Base-by-base conservation (phyloP, 30 jellyfish, hydroid and myxozoan genomes). In the Morbakka virulenta region DNA sequence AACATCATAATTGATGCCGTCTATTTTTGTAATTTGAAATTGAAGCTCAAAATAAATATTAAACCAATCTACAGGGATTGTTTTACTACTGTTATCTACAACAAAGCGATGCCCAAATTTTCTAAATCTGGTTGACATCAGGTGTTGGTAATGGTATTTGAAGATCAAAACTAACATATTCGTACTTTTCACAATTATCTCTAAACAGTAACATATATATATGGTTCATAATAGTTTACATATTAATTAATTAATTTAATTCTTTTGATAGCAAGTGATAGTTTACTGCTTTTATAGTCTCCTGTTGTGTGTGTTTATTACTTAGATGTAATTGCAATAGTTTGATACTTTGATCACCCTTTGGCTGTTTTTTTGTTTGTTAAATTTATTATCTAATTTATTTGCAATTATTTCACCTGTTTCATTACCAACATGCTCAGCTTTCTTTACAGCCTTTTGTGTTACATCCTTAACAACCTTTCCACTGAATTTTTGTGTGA, bases 321-420 rank as follows among this genome's bases (percentile, higher is more conserved):
- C n/a, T n/a, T n/a, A n/a, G n/a, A n/a, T n/a, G n/a, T n/a, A n/a
- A n/a, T n/a, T n/a, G n/a, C 25, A 52, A 52, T 52, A 52, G 6
- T 52, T 52, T 3, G 21, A 52, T 52, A 32, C 21, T 52, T 52
- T n/a, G 69, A 20, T 52, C 69, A 52, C 69, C 69, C 21, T 52
- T 52, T n/a, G 3, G 4, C 14, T 3, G 69, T 32, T 52, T 4
- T 4, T 20, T 52, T 52, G 69, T 52, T 52, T 52, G 25, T n/a
- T n/a, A n/a, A n/a, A n/a, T n/a, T n/a, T n/a, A n/a, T n/a, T n/a
- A n/a, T n/a, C n/a, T n/a, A n/a, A n/a, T n/a, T 52, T 52, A 52
- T 52, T 52, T 52, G 69, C 69, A 32, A 52, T 52, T 28, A 52
- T 52, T 52, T 52, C 69, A 52, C 69, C 69, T 20, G 69, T 52